A percentile compares a stretch with the other conserved stretches of the same genome.
These are phyloP conservation scores for Rhagoletis pomonella DNA, from an alignment of 1,140 invertebrate species.

Conservation along the genomic window DNA sequence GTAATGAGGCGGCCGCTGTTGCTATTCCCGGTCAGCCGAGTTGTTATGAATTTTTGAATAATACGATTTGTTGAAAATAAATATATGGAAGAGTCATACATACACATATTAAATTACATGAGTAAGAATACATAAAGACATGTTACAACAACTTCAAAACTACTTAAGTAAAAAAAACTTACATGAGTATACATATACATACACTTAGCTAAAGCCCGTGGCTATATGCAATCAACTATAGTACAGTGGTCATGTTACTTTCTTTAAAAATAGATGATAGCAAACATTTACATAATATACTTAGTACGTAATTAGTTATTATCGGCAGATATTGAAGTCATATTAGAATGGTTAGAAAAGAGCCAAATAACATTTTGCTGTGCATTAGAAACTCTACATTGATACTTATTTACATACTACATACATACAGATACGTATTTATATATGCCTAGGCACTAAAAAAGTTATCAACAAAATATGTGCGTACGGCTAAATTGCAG, in stretches of 20 bases:
- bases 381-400: conserved; percentile 44
- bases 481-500: background rate
- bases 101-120: background rate
- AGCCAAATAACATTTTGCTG: conserved; percentile 37
- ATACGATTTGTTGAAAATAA: conserved; percentile 69
- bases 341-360: background rate
- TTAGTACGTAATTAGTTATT: background rate
- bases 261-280: conserved; percentile 28
- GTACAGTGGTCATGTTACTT: conserved; percentile 21
- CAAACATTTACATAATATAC: background rate
- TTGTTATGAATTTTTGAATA: conserved; percentile 72
- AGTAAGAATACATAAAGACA: conserved; percentile 2
- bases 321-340: conserved; percentile 29
- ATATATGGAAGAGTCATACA: no score
- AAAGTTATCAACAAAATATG: background rate
- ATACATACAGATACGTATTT: background rate
- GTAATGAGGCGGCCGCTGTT: conserved; percentile 65
- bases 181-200: background rate
- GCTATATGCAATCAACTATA: background rate
- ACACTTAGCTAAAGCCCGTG: background rate
- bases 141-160: background rate
- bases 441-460: background rate
- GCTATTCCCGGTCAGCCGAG: conserved; percentile 59
- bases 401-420: background rate
- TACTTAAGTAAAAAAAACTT: background rate